Base-by-base conservation (phyloP, 2,113 vertebrate genomes). In the Eidolon helvum region DNA sequence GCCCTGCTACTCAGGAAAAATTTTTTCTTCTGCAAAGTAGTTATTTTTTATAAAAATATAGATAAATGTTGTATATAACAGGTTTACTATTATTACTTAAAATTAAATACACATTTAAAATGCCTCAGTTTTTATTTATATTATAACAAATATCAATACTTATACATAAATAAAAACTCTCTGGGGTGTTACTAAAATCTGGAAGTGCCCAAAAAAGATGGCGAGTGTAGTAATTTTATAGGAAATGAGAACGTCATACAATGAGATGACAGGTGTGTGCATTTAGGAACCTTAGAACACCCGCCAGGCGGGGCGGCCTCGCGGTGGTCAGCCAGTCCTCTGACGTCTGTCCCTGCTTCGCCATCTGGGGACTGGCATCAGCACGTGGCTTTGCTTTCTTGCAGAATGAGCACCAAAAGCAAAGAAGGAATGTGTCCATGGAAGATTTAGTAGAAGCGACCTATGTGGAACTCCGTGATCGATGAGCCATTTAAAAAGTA, bases 381-480 rank as follows among this genome's bases (percentile, higher is more conserved):
- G 0, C 7, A 1, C 7, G 24, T 8, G 0, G 7, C 19, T 5
- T n/a, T 35, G 12, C 35, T 43, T 5, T 33, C 48, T 5, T 9
- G 0, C 14, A 7, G 26, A 30, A 18, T 10, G 22, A 68, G 48
- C 45, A 4, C 50, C 4, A 38, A 69, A 16, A 84, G 6, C 7
- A 7, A 22, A 43, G 55, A 22, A 11, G 30, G 55, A 22, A 16
- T 30, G 43, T 26, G 5, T 9, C 53, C 7, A 1, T 2, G 26
- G 40, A 59, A 80, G 59, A 18, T 30, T 22, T 69, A n/a, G 35
- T 43, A 14, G 22, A 74, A 66, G 28, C 1, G 22, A 65, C 28
- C 5, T 48, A 16, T n/a, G 12, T 66, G 57, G 40, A 11, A 48
- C 26, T 30, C 68, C n/a, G 28, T 75, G 66, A 30, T 8, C 53